phyloP scores from a whole-genome alignment of 1,140 invertebrate genomes.

The Lethocerus indicus region DNA sequence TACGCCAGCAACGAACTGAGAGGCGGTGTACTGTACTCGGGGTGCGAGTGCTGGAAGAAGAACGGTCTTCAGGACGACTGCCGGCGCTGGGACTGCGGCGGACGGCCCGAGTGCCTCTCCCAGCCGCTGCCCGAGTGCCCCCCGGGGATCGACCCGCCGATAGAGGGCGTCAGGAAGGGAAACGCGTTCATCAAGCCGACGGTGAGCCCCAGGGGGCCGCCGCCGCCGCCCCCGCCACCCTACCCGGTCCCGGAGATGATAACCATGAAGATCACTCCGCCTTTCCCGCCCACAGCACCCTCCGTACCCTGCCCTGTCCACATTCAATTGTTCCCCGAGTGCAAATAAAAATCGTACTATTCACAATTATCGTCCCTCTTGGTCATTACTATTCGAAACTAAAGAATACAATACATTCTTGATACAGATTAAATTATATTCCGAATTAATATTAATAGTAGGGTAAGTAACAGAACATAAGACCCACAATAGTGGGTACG shows the following conservation, averaged over 20 bases:
- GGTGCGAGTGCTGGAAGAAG: slow-evolving; percentile 56
- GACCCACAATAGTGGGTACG: too few species aligned
- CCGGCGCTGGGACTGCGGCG: slow-evolving; percentile 44
- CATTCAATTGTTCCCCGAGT: neutral
- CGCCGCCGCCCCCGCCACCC: neutral
- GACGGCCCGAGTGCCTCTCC: slow-evolving; percentile 43
- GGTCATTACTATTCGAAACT: too few species aligned
- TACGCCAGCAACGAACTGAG: slow-evolving; percentile 47
- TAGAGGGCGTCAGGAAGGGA: slow-evolving; percentile 6
- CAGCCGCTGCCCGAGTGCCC: slow-evolving; percentile 45
- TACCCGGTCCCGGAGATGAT: neutral
- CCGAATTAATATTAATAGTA: too few species aligned
- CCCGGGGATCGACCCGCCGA: slow-evolving; percentile 22
- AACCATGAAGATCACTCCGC: neutral
- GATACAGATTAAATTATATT: too few species aligned
- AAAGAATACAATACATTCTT: too few species aligned
- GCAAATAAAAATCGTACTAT: too few species aligned
- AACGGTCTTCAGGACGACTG: slow-evolving; percentile 61
- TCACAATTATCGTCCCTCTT: too few species aligned
- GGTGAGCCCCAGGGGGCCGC: neutral
- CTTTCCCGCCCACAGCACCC: neutral
- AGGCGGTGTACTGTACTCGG: slow-evolving; percentile 40
- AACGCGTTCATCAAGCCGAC: slow-evolving; percentile 5
- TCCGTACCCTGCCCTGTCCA: neutral
- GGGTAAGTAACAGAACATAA: too few species aligned